A percentile compares a stretch with the other conserved stretches of the same genome.
Conservation (phyloP, 2,113 vertebrate species). For the Takifugu bimaculatus region DNA sequence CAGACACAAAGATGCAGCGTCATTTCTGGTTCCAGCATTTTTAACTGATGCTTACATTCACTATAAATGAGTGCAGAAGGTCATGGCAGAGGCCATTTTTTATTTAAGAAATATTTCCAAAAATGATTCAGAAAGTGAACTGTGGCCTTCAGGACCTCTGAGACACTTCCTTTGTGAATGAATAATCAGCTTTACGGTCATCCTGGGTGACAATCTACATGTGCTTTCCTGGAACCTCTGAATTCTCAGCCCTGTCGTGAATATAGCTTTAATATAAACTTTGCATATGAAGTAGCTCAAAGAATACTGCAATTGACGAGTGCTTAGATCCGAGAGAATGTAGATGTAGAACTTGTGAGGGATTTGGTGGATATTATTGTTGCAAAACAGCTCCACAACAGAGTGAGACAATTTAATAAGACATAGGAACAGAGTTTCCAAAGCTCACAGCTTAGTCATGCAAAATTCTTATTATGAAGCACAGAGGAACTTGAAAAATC, state of each 20-base stretch:
- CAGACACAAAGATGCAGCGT: background rate
- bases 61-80: background rate
- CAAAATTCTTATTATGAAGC: no score
- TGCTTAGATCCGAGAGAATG: background rate
- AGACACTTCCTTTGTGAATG: background rate
- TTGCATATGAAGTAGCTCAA: no score
- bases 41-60: background rate
- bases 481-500: no score
- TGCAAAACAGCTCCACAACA: background rate
- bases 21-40: background rate
- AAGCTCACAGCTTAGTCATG: no score
- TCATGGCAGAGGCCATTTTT: background rate
- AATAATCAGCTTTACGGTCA: slow-evolving; percentile 7
- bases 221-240: no score
- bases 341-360: background rate
- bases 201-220: no score
- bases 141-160: slow-evolving; percentile 4
- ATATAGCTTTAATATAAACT: no score
- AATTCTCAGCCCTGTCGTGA: no score
- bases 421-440: no score
- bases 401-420: no score
- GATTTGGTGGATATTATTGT: background rate
- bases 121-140: slow-evolving; percentile 1
- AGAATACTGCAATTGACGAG: no score
- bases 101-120: background rate